Evolutionary conservation across 2,888 invertebrate genomes (phyloP), one percentile per base, ranked within the genome.

Genomic region (Dryococelus australis): DNA sequence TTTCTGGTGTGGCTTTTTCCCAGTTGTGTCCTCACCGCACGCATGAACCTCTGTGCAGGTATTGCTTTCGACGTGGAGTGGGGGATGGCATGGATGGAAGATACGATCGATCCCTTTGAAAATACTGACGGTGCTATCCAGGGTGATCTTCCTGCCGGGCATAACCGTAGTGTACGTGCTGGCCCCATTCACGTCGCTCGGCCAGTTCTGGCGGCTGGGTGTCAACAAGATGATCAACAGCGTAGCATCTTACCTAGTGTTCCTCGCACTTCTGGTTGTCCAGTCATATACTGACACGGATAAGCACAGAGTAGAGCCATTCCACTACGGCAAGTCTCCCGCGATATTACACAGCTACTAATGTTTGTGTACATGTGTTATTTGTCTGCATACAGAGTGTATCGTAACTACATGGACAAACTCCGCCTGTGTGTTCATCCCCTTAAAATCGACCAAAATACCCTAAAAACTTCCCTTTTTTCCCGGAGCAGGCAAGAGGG

Each of bases 141-240:
- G 94, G 26, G 91, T 94, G 2, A 78, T 92, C 3, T 87, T 93
- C 87, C 90, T 94, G 8, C 94, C 94, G 0, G 79, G 93, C 5
- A 92, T 94, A 12, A 91, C 92, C 0, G 16, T 93, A 81, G 92
- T 93, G 92, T 91, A 93, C 35, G 87, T 94, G 24, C 88, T 93
- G n/a, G 90, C 91, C 65, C 94, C 94, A 0, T 92, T 92, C 53
- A 93, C 94, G 89, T 89, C 91, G 20, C 91, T 92, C 86, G 93
- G 94, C 27, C 93, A 92, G 88, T 93, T 93, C 90, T 95, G 94
- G 93, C 92, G 93, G 89, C 93, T 95, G 90, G 96, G 96, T 47
- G 93, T 96, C 89, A 96, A 96, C 91, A 95, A 95, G 92, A 95
- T 96, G 92, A 94, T 96, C 90, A 95, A 95, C 86, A 95, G 95